A percentile compares a stretch with the other conserved stretches of the same genome.
Evolutionary conservation across 2,113 vertebrate genomes (phyloP).

Genomic region (Odontesthes bonariensis): DNA sequence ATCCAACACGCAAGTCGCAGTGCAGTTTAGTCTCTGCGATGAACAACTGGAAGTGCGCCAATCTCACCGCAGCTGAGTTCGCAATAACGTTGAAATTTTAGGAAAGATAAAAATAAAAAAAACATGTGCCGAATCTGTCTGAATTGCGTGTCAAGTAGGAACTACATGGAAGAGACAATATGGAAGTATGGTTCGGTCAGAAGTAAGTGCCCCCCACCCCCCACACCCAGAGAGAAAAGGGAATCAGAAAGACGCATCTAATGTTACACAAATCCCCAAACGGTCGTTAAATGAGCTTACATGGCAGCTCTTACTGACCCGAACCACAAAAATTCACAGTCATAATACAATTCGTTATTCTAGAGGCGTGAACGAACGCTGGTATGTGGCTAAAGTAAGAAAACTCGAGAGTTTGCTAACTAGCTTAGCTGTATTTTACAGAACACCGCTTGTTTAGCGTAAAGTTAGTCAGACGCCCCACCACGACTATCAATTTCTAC

Average conservation of each 20-base stretch:
- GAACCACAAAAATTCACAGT: background rate
- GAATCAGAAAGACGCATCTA: conserved; percentile 24
- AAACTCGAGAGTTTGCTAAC: conserved; percentile 49
- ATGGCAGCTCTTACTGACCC: background rate
- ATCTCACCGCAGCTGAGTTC: no score
- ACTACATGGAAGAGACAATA: conserved; percentile 38
- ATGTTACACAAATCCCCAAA: conserved; percentile 20
- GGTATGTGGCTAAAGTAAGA: conserved; percentile 25
- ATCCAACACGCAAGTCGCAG: no score
- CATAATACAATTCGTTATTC: background rate
- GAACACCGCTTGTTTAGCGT: conserved; percentile 15
- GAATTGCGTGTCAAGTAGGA: conserved; percentile 9
- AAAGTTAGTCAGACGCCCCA: background rate
- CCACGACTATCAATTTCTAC: background rate
- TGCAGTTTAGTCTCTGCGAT: no score
- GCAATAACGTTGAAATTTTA: no score
- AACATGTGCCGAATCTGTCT: background rate
- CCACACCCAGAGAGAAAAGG: conserved; percentile 31
- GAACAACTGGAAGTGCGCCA: no score
- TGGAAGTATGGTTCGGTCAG: conserved; percentile 39
- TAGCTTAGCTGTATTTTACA: conserved; percentile 48
- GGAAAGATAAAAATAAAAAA: no score
- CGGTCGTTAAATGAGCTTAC: background rate
- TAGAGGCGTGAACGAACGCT: background rate
- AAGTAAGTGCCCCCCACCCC: conserved; percentile 12